These are phyloP conservation scores for Metaphire vulgaris DNA, from an alignment of 1,140 invertebrate species.

Conservation along the genomic window DNA sequence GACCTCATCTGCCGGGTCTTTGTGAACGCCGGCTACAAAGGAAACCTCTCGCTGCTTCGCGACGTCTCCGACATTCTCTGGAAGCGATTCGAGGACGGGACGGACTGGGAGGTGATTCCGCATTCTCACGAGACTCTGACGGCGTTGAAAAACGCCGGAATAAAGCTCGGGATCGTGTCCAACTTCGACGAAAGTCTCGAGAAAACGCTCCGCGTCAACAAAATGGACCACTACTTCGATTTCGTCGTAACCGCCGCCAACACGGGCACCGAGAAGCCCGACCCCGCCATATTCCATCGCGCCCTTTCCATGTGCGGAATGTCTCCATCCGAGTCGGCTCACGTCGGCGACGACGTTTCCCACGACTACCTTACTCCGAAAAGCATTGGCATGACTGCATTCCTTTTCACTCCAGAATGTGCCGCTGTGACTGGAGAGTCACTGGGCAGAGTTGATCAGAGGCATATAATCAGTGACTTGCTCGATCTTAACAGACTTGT, in stretches of 20 bases:
- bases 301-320: constrained; percentile 57
- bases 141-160: constrained; percentile 47
- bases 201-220: constrained; percentile 60
- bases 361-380: constrained; percentile 72
- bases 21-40: constrained; percentile 38
- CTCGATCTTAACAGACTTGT: neutral
- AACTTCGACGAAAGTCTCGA: constrained; percentile 78
- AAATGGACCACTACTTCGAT: constrained; percentile 64
- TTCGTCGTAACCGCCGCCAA: constrained; percentile 73
- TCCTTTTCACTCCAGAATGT: constrained; percentile 53
- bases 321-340: constrained; percentile 62
- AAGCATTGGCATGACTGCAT: constrained; percentile 66
- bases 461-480: neutral
- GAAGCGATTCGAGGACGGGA: constrained; percentile 59
- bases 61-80: constrained; percentile 54
- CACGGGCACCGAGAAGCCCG: constrained; percentile 66
- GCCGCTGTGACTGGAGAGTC: neutral
- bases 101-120: constrained; percentile 65
- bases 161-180: constrained; percentile 66
- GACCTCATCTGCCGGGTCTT: constrained; percentile 63
- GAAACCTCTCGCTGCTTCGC: constrained; percentile 47
- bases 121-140: constrained; percentile 62
- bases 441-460: neutral
- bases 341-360: constrained; percentile 69
- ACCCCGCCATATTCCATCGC: constrained; percentile 64